Evolutionary conservation across 2,797 vertebrate genomes (phyloP), one percentile per base, ranked within the genome.

Genomic region (Chlorospingus flavigularis): DNA sequence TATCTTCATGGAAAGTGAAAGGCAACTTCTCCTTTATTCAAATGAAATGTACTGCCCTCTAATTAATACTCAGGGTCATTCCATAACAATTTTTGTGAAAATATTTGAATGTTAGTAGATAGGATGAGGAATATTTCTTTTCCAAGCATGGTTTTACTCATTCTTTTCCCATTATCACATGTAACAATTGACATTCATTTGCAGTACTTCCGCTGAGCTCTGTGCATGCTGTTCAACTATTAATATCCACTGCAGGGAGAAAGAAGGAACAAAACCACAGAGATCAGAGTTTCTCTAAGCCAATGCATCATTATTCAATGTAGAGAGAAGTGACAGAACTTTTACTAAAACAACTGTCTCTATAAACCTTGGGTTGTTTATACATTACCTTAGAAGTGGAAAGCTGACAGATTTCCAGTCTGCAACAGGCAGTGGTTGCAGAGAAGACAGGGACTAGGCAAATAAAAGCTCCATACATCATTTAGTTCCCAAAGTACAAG

Each of bases 381-480:
- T 43, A 84, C 4, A 33, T 7, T 75, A 33, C 33, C 58, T 61
- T 54, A 66, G 33, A 68, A 86, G 62, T 13, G 75, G 43, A 70
- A 75, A 75, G 48, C 42, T 78, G 86, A 68, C 17, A 7, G 54
- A 43, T 88, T 86, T 93, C 62, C 43, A 51, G 20, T 53, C 50
- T 84, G 47, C 47, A 78, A 65, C 13, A 78, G 66, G 30, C 57
- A 88, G 37, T 74, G 61, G 11, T 19, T 77, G 61, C 20, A 83
- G 48, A 55, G 26, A 65, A 86, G 58, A 61, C 35, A 39, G 2
- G 39, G 57, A 55, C 42, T 12, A 57, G 68, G 39, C 39, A 68
- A 80, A 73, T 72, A 93, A 83, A 94, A 88, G 33, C 77, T 91
- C 71, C 39, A 84, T 75, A 66, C 11, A 76, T 95, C 58, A 86